Conservation (phyloP, 2,888 invertebrate genomes). For the Agonopterix subpropinquella region DNA sequence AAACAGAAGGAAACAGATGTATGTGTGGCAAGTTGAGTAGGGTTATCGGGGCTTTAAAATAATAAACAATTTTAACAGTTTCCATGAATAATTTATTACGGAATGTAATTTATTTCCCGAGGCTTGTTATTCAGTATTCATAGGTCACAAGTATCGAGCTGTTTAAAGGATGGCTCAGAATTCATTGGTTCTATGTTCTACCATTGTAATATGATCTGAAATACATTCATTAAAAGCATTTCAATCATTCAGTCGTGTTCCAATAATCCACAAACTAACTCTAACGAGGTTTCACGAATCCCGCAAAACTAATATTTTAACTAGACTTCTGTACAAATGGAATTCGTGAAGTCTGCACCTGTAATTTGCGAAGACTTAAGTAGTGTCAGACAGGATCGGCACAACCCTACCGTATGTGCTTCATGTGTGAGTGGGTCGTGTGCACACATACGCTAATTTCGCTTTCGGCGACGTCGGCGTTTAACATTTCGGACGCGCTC, state of each 20-base stretch:
- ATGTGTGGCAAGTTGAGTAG: slow-evolving; percentile 30
- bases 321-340: no score
- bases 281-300: no score
- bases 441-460: slow-evolving; percentile 51
- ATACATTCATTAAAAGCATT: no score
- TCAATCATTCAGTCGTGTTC: no score
- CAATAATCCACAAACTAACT: no score
- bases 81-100: slow-evolving; percentile 9
- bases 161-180: background rate
- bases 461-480: slow-evolving; percentile 64
- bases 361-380: background rate
- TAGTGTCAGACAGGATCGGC: slow-evolving; percentile 13
- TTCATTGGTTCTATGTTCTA: background rate
- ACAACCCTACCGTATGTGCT: slow-evolving; percentile 21
- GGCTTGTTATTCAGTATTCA: background rate
- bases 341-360: no score
- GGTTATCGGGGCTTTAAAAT: slow-evolving; percentile 24
- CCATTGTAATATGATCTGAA: no score
- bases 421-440: slow-evolving; percentile 28
- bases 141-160: background rate
- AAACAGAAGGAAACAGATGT: slow-evolving; percentile 25
- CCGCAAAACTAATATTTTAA: no score
- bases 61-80: slow-evolving; percentile 4
- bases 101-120: background rate
- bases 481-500: slow-evolving; percentile 69